A percentile compares a stretch with the other conserved stretches of the same genome.
Conservation (phyloP, 1,140 invertebrate genomes). For the Lepidotrigona ventralis region DNA sequence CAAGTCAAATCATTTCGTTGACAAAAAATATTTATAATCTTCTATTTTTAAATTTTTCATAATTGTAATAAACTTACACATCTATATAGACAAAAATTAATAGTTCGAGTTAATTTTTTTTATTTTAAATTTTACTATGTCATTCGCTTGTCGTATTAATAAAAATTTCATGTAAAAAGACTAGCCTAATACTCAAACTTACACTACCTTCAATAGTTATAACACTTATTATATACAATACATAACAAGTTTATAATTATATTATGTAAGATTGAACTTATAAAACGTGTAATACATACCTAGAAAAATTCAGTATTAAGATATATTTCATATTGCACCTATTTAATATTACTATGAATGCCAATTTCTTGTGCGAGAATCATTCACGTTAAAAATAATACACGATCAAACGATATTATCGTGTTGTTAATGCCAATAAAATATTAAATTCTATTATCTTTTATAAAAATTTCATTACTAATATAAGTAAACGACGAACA, state of each 20-base stretch:
- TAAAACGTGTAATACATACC: slow-evolving; percentile 24
- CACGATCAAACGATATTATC: not conserved
- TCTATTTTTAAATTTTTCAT: not conserved
- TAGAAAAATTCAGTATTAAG: slow-evolving; percentile 25
- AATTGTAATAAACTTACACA: not conserved
- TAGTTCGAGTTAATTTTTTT: slow-evolving; percentile 4
- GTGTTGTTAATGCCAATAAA: slow-evolving; percentile 13
- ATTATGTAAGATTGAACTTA: slow-evolving; percentile 11
- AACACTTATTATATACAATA: slow-evolving; percentile 36
- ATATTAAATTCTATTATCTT: slow-evolving; percentile 3
- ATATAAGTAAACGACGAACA: slow-evolving; percentile 26
- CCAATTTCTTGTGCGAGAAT: slow-evolving; percentile 52
- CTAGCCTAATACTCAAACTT: slow-evolving; percentile 49
- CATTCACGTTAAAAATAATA: slow-evolving; percentile 11
- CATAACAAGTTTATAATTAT: slow-evolving; percentile 30
- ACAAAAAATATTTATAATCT: not conserved
- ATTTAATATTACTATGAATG: slow-evolving; percentile 30
- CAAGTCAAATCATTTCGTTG: not conserved
- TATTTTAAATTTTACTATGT: slow-evolving; percentile 1
- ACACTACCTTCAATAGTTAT: slow-evolving; percentile 45
- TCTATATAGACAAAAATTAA: slow-evolving; percentile 11
- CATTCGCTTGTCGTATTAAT: not conserved
- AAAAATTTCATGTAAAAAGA: slow-evolving; percentile 58
- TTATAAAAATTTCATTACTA: not conserved
- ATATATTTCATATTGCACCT: slow-evolving; percentile 14